phyloP scores from a whole-genome alignment of 2,113 vertebrate species.

The Silurus meridionalis region DNA sequence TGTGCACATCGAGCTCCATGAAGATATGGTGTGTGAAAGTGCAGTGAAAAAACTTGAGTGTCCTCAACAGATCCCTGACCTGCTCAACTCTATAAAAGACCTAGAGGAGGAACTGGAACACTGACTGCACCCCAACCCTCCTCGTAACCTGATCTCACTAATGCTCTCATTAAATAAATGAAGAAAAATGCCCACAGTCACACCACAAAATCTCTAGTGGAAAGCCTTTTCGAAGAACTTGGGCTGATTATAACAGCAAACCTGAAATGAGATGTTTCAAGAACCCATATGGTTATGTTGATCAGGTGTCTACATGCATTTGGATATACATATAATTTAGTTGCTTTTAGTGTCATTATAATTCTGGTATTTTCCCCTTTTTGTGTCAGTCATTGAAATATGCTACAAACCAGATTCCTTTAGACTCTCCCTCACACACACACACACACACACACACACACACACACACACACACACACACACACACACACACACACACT shows the following conservation, averaged over 20 bases:
- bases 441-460: not conserved
- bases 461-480: not conserved
- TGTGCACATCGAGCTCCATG: not conserved
- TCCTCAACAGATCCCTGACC: not conserved
- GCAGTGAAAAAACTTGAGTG: not conserved
- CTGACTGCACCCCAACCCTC: too few relatives aligned
- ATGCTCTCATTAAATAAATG: not conserved
- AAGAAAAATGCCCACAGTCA: not conserved
- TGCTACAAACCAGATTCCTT: not conserved
- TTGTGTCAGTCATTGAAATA: not conserved
- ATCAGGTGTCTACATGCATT: not conserved
- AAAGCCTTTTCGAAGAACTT: not conserved
- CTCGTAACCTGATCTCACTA: not conserved
- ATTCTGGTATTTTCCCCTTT: not conserved
- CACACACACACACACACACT: not conserved
- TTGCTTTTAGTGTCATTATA: not conserved
- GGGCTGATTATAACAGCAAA: not conserved
- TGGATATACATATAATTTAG: not conserved
- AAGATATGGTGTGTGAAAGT: not conserved
- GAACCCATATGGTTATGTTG: not conserved
- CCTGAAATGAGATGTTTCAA: not conserved
- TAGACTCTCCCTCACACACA: not conserved
- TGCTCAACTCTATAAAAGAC: not conserved
- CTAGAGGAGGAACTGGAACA: not conserved
- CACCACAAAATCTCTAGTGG: not conserved